Evolutionary conservation across 2,888 invertebrate species (phyloP).

Genomic region (Protophormia terraenovae): DNA sequence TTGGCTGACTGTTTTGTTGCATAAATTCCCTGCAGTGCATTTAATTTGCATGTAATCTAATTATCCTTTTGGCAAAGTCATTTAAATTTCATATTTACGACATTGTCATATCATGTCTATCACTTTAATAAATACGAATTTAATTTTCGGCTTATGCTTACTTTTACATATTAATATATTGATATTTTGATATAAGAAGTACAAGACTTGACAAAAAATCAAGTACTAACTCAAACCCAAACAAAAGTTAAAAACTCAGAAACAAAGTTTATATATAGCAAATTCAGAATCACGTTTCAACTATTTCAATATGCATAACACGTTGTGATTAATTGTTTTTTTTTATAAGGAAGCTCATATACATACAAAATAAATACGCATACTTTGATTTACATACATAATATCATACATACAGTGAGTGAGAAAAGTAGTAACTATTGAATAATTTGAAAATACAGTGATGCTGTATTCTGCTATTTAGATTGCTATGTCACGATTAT

Average conservation of each 20-base stretch:
- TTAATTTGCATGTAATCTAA: constrained; percentile 74
- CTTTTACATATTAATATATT: neutral
- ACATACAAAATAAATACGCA: neutral
- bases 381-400: neutral
- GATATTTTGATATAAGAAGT: constrained; percentile 13
- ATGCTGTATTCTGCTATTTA: too few relatives aligned
- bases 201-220: constrained; percentile 26
- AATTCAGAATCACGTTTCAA: constrained; percentile 73
- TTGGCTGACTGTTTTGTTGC: constrained; percentile 39
- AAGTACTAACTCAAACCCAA: neutral
- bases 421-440: too few relatives aligned
- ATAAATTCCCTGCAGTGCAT: constrained; percentile 70
- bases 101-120: constrained; percentile 2
- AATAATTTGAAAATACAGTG: too few relatives aligned
- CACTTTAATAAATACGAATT: constrained; percentile 15
- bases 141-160: neutral
- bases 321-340: constrained; percentile 77
- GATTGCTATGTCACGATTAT: too few relatives aligned
- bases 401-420: too few relatives aligned
- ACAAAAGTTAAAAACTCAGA: neutral
- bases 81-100: constrained; percentile 38
- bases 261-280: constrained; percentile 1
- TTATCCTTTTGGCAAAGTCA: constrained; percentile 70
- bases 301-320: constrained; percentile 75
- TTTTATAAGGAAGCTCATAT: neutral